phyloP scores from a whole-genome alignment of 2,888 invertebrate species.

The Acleris laterana region DNA sequence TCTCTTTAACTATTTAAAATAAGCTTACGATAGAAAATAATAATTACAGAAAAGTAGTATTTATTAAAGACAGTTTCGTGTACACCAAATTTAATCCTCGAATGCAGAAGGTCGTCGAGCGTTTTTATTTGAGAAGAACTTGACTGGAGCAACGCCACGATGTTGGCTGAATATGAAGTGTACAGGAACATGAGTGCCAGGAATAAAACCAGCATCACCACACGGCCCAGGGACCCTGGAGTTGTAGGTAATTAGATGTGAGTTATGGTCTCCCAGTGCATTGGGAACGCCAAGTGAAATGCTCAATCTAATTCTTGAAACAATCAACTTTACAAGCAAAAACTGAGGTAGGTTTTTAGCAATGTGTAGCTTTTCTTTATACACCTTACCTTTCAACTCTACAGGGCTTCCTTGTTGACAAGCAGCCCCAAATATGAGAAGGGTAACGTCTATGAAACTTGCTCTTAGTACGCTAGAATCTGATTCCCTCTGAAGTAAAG shows the following conservation, averaged over 20 bases:
- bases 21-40: too few species aligned
- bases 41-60: constrained; percentile 86
- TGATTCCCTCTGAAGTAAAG: constrained; percentile 53
- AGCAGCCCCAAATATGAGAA: constrained; percentile 85
- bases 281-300: too few species aligned
- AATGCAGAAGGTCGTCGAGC: constrained; percentile 86
- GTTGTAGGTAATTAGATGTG: constrained; percentile 38
- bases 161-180: constrained; percentile 90
- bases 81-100: constrained; percentile 87
- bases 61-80: constrained; percentile 88
- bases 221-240: constrained; percentile 80
- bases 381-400: constrained; percentile 66
- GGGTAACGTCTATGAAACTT: constrained; percentile 74
- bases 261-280: too few species aligned
- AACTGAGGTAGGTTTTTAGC: not conserved
- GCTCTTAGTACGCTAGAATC: constrained; percentile 67
- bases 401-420: constrained; percentile 86
- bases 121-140: constrained; percentile 88
- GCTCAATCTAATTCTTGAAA: not conserved
- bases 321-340: not conserved
- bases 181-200: constrained; percentile 88
- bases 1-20: too few species aligned
- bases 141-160: constrained; percentile 89
- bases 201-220: constrained; percentile 86
- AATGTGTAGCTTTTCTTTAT: not conserved